phyloP scores from a whole-genome alignment of 2,113 vertebrate genomes.

The Spilogale gracilis region DNA sequence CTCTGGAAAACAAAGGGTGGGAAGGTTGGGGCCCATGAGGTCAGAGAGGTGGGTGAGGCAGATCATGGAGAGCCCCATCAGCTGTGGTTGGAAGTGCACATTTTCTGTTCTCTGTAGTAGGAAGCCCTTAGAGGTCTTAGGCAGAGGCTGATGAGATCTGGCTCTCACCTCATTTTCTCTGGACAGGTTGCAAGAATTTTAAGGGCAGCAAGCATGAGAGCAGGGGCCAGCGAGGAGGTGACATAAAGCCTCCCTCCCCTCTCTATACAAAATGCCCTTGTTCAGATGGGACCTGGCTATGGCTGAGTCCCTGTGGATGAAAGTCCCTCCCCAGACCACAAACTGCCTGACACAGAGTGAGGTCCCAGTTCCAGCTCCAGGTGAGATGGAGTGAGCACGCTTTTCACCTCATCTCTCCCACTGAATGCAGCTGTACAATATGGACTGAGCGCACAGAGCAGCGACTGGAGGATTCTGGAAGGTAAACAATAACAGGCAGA shows the following conservation, averaged over 20 bases:
- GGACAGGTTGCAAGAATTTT: background rate
- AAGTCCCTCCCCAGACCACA: background rate
- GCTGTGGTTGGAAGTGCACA: background rate
- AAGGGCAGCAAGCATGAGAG: background rate
- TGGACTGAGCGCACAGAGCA: background rate
- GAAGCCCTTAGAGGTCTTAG: background rate
- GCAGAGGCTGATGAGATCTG: background rate
- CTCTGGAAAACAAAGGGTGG: background rate
- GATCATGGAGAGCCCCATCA: background rate
- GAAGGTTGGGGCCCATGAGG: background rate
- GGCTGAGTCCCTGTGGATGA: background rate
- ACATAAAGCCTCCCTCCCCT: background rate
- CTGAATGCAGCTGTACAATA: background rate
- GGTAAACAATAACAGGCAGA: background rate
- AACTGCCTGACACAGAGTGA: background rate
- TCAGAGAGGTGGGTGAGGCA: background rate
- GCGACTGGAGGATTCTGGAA: background rate
- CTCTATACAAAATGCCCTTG: background rate
- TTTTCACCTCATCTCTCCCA: accelerated
- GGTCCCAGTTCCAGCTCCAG: background rate
- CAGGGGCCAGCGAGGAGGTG: background rate
- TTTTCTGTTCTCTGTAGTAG: background rate
- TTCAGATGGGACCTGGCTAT: background rate
- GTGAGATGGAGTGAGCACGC: background rate
- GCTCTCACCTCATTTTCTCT: background rate